Base-by-base conservation (phyloP, 2,797 vertebrate species). In the Rallus crepitans region DNA sequence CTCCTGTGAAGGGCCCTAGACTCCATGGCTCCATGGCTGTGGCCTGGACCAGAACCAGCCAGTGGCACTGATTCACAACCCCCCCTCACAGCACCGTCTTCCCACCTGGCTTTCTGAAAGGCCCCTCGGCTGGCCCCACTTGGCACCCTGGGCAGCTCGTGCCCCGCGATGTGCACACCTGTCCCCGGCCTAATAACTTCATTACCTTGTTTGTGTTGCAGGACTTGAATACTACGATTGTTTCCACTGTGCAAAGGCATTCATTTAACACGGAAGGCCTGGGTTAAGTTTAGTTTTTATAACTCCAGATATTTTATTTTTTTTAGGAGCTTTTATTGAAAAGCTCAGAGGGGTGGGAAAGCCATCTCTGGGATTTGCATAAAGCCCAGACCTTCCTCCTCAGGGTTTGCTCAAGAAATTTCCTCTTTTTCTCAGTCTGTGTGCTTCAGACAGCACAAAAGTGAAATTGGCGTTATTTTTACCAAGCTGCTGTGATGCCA, bases 111-210 rank as follows among this genome's bases (percentile, higher is more conserved):
- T 87, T 79, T 55, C 83, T 2, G 0, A 42, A 72, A 73, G 23
- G 20, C 60, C 39, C 25, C 31, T 35, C 17, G 6, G 45, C n/a
- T 12, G 40, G 1, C 6, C 2, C 11, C 3, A 19, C 8, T 1
- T 4, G 3, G n/a, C 40, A 21, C 8, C n/a, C 61, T 1, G 35
- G 50, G 45, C 55, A 64, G 50, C 45, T 55, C 0, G 0, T 23
- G 23, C 3, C 7, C 27, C 28, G 2, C 0, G 0, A 5, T 1
- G 4, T 0, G 25, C 33, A 14, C 0, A 7, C 9, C 0, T 2
- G 20, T 23, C 53, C 25, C 23, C 1, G 1, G 76, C 50, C 47
- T 17, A 1, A 4, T 6, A n/a, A 7, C 27, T 55, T 47, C n/a
- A 12, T 39, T 16, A 4, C 65, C 50, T 52, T 7, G 0, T 27